These are phyloP conservation scores for Phenganax subtilis DNA, from an alignment of 92 coral and sea anemone species.

Conservation along the genomic window DNA sequence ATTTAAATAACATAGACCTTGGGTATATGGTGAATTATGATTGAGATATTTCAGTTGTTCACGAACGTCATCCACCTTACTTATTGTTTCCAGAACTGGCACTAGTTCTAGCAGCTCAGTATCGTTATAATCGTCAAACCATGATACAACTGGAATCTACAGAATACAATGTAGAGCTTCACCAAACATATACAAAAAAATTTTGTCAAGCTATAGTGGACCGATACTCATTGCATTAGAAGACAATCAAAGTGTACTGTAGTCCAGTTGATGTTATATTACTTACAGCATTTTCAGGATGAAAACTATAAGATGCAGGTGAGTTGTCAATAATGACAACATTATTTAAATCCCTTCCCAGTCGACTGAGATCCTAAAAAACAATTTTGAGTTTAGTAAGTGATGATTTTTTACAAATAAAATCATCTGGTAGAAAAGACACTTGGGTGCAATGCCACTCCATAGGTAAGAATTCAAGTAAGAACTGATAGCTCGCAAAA, in stretches of 20 bases:
- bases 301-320: conserved; percentile 98
- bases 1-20: conserved; percentile 33
- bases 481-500: neutral
- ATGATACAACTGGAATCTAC: conserved; percentile 89
- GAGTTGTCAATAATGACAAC: conserved; percentile 92
- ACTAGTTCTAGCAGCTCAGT: conserved; percentile 82
- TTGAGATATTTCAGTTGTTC: conserved; percentile 47
- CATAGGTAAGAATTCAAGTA: neutral
- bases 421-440: too few species aligned
- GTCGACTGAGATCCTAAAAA: conserved; percentile 86
- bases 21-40: conserved; percentile 48
- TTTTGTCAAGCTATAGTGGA: neutral
- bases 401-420: neutral
- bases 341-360: conserved; percentile 90
- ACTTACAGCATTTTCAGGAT: conserved; percentile 99
- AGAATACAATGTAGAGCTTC: neutral
- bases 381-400: neutral
- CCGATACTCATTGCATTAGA: too few species aligned
- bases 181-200: neutral
- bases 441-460: too few species aligned
- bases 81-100: conserved; percentile 81
- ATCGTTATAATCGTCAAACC: conserved; percentile 94
- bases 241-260: too few species aligned
- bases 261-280: neutral
- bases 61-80: conserved; percentile 82